phyloP scores from a whole-genome alignment of 2,113 vertebrate species.

The Sinocyclocheilus rhinocerous region DNA sequence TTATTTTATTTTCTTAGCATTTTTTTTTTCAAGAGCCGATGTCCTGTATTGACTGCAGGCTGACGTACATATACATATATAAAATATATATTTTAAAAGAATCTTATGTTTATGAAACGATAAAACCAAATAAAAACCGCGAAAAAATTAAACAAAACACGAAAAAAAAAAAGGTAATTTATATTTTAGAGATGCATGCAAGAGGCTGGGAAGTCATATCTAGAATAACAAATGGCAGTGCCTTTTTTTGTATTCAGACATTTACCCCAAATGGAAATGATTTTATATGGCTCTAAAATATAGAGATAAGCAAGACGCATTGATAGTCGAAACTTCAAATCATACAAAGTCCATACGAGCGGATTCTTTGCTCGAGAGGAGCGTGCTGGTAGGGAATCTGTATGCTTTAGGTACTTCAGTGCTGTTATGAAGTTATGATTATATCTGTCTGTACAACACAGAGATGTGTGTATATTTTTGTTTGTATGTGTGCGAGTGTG shows the following conservation, averaged over 20 bases:
- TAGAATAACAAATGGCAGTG: slow-evolving; percentile 94
- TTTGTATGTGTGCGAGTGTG: slow-evolving; percentile 49
- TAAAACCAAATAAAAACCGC: slow-evolving; percentile 40
- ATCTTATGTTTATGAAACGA: slow-evolving; percentile 67
- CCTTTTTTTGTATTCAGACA: slow-evolving; percentile 89
- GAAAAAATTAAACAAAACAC: slow-evolving; percentile 39
- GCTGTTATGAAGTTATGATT: slow-evolving; percentile 74
- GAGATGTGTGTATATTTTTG: slow-evolving; percentile 51
- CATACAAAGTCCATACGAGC: slow-evolving; percentile 34
- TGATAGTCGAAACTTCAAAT: slow-evolving; percentile 31
- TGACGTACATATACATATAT: slow-evolving; percentile 78
- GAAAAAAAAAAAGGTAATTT: slow-evolving; percentile 71
- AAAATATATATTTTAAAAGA: slow-evolving; percentile 78
- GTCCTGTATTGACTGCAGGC: slow-evolving; percentile 93
- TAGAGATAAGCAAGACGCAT: slow-evolving; percentile 60
- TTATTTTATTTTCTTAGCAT: slow-evolving; percentile 54
- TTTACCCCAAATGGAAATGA: slow-evolving; percentile 76
- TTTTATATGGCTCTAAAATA: slow-evolving; percentile 76
- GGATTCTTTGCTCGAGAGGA: slow-evolving; percentile 6
- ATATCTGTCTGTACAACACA: slow-evolving; percentile 67
- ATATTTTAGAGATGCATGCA: slow-evolving; percentile 84
- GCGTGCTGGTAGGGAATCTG: slow-evolving; percentile 53
- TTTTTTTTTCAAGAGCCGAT: slow-evolving; percentile 74
- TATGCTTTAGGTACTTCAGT: slow-evolving; percentile 73
- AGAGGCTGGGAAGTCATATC: slow-evolving; percentile 84